Conservation (phyloP, 2,888 invertebrate species). For the Caenorhabditis wallacei region DNA sequence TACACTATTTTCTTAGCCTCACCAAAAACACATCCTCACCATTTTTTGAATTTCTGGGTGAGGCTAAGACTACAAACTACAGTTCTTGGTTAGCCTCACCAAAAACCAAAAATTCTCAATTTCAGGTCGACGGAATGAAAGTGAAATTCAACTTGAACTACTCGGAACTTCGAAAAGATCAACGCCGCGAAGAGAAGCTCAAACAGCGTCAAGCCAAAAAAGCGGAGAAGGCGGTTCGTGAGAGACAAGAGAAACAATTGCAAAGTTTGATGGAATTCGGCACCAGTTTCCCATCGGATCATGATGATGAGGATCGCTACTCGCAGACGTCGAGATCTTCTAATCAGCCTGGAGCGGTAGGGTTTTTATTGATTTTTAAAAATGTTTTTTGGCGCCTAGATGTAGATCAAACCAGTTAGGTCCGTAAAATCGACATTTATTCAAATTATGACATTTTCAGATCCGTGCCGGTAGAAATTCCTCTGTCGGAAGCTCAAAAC, state of each 20-base stretch:
- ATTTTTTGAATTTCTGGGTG: too few species aligned
- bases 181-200: slow-evolving; percentile 26
- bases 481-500: slow-evolving; percentile 51
- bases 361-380: too few species aligned
- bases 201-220: slow-evolving; percentile 44
- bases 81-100: background rate
- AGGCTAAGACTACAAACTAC: too few species aligned
- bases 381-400: too few species aligned
- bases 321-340: slow-evolving; percentile 44
- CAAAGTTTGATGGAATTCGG: slow-evolving; percentile 1
- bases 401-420: too few species aligned
- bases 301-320: slow-evolving; percentile 56
- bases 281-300: slow-evolving; percentile 1
- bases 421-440: too few species aligned
- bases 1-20: too few species aligned
- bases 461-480: slow-evolving; percentile 51
- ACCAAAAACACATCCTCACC: too few species aligned
- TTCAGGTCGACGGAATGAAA: slow-evolving; percentile 85
- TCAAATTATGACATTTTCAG: slow-evolving; percentile 29
- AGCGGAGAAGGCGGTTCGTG: slow-evolving; percentile 42
- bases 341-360: slow-evolving; percentile 31
- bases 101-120: background rate
- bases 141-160: slow-evolving; percentile 80
- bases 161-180: slow-evolving; percentile 17
- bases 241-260: slow-evolving; percentile 12